phyloP scores from a whole-genome alignment of 2,113 vertebrate genomes.

The Enhydra lutris region DNA sequence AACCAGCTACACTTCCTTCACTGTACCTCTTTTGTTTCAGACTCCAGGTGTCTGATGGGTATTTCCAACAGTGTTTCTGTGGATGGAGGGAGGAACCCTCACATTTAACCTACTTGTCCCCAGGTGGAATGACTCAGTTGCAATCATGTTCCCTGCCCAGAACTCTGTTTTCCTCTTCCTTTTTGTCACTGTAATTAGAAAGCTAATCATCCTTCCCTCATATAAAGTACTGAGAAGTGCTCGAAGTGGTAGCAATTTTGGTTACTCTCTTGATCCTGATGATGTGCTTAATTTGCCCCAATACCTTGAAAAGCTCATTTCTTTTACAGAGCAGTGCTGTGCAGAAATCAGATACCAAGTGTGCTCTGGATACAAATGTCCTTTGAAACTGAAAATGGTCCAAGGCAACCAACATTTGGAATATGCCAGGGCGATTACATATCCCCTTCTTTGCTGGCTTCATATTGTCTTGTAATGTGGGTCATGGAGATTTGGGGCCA shows the following conservation, averaged over 20 bases:
- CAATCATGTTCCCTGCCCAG: background rate
- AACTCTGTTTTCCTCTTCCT: background rate
- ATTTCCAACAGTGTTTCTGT: background rate
- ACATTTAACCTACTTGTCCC: background rate
- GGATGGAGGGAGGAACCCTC: background rate
- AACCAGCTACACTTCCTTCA: background rate
- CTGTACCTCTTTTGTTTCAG: background rate
- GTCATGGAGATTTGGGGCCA: background rate
- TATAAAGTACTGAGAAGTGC: background rate
- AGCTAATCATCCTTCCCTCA: background rate
- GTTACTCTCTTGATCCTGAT: background rate
- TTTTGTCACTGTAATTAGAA: background rate
- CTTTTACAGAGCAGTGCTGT: background rate
- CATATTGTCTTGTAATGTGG: background rate
- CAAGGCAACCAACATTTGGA: background rate
- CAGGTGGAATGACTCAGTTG: background rate
- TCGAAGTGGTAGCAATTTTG: conserved; percentile 9
- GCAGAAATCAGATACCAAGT: background rate
- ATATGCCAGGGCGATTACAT: background rate
- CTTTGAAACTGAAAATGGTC: background rate
- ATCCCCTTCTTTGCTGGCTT: background rate
- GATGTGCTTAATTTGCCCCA: conserved; percentile 18
- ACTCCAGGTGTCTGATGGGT: background rate
- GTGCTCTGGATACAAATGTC: background rate
- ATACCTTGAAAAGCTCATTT: background rate